Conservation (phyloP, 2,888 invertebrate species). For the Drosophila multiciliata region DNA sequence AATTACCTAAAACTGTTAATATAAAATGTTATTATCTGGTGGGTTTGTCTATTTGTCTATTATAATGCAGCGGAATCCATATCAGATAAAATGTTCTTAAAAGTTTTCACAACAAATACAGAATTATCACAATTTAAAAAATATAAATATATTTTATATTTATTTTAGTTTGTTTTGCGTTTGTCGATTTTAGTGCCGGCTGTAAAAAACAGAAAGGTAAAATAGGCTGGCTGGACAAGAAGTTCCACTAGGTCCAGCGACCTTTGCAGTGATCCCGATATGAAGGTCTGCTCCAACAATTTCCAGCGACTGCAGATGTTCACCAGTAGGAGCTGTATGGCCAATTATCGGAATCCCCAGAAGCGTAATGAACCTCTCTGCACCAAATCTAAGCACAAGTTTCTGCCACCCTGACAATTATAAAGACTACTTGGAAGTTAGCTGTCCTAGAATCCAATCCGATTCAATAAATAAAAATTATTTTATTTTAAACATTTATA, state of each 20-base stretch:
- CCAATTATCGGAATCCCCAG: constrained; percentile 76
- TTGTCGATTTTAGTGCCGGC: constrained; percentile 35
- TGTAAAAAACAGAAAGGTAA: constrained; percentile 61
- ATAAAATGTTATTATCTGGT: not conserved
- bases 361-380: constrained; percentile 64
- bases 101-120: not conserved
- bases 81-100: not conserved
- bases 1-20: not conserved
- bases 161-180: constrained; percentile 32
- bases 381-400: constrained; percentile 46
- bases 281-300: constrained; percentile 68
- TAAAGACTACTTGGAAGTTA: constrained; percentile 12
- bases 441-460: not conserved
- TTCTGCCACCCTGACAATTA: constrained; percentile 15
- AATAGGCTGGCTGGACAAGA: constrained; percentile 32
- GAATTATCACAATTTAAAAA: not conserved
- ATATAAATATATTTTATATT: not conserved
- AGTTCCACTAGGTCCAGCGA: constrained; percentile 9
- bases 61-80: not conserved
- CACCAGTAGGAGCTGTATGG: constrained; percentile 67
- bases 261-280: constrained; percentile 50
- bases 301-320: constrained; percentile 76
- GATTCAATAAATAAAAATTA: not conserved
- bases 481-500: not conserved
- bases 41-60: not conserved